Conservation (phyloP, 2,113 vertebrate species). For the Tachycineta bicolor region DNA sequence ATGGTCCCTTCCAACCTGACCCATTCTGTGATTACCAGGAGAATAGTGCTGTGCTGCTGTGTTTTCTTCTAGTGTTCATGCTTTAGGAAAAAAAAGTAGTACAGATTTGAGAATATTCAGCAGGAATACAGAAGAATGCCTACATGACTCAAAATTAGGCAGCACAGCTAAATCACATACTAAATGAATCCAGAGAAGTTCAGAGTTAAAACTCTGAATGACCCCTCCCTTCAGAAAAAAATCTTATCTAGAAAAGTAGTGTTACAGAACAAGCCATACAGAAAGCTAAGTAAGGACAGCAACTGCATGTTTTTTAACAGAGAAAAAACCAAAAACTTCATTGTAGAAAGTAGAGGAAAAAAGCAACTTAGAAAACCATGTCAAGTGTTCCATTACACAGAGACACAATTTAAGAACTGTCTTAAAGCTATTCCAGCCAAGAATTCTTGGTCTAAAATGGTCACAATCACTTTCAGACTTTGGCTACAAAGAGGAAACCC, state of each 20-base stretch:
- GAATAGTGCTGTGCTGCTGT: background rate
- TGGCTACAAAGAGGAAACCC: background rate
- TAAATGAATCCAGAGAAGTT: background rate
- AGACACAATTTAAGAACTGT: background rate
- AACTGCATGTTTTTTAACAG: background rate
- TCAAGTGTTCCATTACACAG: background rate
- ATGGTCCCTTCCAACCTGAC: background rate
- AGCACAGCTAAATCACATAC: background rate
- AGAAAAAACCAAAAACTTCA: accelerated
- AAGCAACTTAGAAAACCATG: background rate
- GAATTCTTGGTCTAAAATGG: background rate
- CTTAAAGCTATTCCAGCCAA: background rate
- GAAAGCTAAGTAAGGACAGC: background rate
- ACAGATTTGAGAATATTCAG: background rate
- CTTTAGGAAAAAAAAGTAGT: background rate
- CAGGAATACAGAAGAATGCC: background rate
- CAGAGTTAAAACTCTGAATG: background rate
- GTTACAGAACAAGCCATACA: background rate
- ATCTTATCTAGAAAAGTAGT: background rate
- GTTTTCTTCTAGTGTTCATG: background rate
- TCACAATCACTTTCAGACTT: background rate
- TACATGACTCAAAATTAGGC: background rate
- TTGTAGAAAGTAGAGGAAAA: background rate
- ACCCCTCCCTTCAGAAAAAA: background rate
- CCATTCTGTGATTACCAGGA: background rate